Evolutionary conservation across 2,797 vertebrate species (phyloP).

Genomic region (Notoglanidium macrostoma): DNA sequence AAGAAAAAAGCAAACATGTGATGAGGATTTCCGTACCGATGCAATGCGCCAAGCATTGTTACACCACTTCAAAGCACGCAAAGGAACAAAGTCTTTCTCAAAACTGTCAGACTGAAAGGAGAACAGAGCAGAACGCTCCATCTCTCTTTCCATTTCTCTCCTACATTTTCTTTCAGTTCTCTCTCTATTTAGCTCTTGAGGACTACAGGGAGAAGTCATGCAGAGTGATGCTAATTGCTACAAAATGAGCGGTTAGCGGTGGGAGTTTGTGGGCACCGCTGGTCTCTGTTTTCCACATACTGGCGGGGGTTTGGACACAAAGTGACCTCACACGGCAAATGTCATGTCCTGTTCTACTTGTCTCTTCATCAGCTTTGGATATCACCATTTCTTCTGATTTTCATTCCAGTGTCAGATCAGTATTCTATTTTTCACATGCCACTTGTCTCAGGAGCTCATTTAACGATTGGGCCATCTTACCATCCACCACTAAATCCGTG

Average conservation of each 20-base stretch:
- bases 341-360: neutral
- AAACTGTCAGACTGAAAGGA: slow-evolving; percentile 70
- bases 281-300: slow-evolving; percentile 34
- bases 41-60: slow-evolving; percentile 92
- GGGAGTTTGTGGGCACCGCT: slow-evolving; percentile 24
- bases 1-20: slow-evolving; percentile 68
- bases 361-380: slow-evolving; percentile 1
- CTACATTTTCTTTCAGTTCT: slow-evolving; percentile 23
- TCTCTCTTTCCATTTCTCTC: slow-evolving; percentile 13
- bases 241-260: slow-evolving; percentile 50
- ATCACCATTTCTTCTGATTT: neutral
- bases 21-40: slow-evolving; percentile 85
- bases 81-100: slow-evolving; percentile 37
- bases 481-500: slow-evolving; percentile 17
- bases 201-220: slow-evolving; percentile 48
- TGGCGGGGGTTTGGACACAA: slow-evolving; percentile 30
- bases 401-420: neutral
- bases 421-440: neutral
- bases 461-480: neutral
- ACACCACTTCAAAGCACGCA: slow-evolving; percentile 69
- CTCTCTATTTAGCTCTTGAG: slow-evolving; percentile 16
- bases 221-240: slow-evolving; percentile 53
- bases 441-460: slow-evolving; percentile 11
- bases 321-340: slow-evolving; percentile 43
- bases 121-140: slow-evolving; percentile 67